Conservation (phyloP, 2,797 vertebrate genomes). For the Neomorphus geoffroyi region DNA sequence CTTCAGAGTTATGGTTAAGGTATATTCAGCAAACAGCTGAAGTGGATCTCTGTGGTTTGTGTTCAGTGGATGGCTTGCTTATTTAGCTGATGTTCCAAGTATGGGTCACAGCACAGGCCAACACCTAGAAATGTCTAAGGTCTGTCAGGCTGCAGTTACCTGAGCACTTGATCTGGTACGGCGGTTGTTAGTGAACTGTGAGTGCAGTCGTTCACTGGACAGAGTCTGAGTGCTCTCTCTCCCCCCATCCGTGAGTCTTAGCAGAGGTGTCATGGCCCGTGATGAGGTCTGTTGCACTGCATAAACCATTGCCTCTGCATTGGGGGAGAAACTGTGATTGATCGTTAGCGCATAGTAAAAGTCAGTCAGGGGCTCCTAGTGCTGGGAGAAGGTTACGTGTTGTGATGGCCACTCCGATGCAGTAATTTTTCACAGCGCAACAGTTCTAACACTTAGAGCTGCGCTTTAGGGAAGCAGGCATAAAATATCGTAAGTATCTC, state of each 20-base stretch:
- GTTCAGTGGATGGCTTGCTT: neutral
- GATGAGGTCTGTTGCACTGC: neutral
- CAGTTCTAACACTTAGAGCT: neutral
- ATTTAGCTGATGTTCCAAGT: neutral
- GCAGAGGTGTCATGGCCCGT: neutral
- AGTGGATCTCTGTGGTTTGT: neutral
- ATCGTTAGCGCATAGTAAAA: neutral
- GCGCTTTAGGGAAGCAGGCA: neutral
- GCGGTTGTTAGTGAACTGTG: neutral
- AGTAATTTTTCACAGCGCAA: neutral
- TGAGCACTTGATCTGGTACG: neutral
- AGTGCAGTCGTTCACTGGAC: neutral
- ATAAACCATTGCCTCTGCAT: neutral
- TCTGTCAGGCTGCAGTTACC: neutral
- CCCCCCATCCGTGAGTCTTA: rapidly evolving
- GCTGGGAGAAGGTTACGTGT: neutral
- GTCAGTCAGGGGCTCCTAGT: neutral
- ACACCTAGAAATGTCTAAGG: neutral
- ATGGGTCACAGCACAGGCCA: neutral
- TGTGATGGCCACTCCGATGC: neutral
- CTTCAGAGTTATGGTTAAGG: neutral
- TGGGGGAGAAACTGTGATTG: neutral
- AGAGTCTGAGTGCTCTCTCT: neutral
- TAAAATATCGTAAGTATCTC: neutral
- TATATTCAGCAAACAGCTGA: neutral